These are phyloP conservation scores for Caradrina kadenii DNA, from an alignment of 2,888 invertebrate genomes.

Conservation along the genomic window DNA sequence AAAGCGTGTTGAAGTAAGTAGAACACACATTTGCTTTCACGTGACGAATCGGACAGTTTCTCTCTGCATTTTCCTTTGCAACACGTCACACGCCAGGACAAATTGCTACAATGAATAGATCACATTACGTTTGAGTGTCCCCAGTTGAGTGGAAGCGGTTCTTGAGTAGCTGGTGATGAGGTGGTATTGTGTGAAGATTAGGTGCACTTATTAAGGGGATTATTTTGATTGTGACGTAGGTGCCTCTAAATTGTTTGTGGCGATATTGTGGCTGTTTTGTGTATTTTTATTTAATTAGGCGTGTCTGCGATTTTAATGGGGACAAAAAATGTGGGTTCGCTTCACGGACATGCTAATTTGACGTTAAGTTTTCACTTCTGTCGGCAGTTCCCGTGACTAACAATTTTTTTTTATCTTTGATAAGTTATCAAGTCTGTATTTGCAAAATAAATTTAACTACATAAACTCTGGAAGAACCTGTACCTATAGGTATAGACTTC, in stretches of 20 bases:
- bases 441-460: too few relatives aligned
- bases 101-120: slow-evolving; percentile 9
- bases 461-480: background rate
- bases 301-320: background rate
- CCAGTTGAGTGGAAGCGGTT: slow-evolving; percentile 24
- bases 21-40: background rate
- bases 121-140: slow-evolving; percentile 14
- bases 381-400: too few relatives aligned
- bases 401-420: too few relatives aligned
- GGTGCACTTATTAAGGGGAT: slow-evolving; percentile 32
- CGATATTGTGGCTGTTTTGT: background rate
- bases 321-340: background rate
- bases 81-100: background rate
- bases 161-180: slow-evolving; percentile 39
- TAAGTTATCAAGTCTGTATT: too few relatives aligned
- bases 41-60: background rate
- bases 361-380: too few relatives aligned
- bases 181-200: slow-evolving; percentile 42
- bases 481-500: background rate
- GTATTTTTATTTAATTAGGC: too few relatives aligned
- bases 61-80: background rate
- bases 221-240: background rate
- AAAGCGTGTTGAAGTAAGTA: background rate
- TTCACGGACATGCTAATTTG: background rate
- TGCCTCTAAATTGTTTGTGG: background rate